Conservation (phyloP, 1,140 invertebrate species). For the Mesaphorura yosii region DNA sequence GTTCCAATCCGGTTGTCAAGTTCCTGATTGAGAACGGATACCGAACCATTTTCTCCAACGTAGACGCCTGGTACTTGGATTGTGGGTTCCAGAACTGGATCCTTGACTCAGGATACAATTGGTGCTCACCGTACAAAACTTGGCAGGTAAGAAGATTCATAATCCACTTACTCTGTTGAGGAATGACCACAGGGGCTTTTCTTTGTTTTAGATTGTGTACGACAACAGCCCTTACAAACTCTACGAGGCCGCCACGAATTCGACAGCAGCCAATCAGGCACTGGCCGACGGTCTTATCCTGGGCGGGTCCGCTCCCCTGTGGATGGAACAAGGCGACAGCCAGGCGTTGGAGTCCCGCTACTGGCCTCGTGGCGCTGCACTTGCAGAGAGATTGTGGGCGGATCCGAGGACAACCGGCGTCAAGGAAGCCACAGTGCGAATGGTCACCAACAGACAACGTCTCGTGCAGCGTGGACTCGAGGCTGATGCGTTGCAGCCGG, state of each 20-base stretch:
- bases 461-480: slow-evolving; percentile 30
- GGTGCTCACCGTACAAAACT: slow-evolving; percentile 76
- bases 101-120: slow-evolving; percentile 56
- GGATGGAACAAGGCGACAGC: slow-evolving; percentile 58
- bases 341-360: slow-evolving; percentile 27
- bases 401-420: slow-evolving; percentile 34
- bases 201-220: slow-evolving; percentile 48
- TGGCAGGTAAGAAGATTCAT: slow-evolving; percentile 52
- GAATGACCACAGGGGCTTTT: background rate
- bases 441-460: slow-evolving; percentile 41
- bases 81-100: slow-evolving; percentile 70
- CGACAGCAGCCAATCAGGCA: slow-evolving; percentile 45
- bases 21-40: slow-evolving; percentile 57
- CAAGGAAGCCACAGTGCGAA: slow-evolving; percentile 52
- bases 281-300: slow-evolving; percentile 39
- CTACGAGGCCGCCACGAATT: slow-evolving; percentile 55
- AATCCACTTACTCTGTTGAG: no score
- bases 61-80: slow-evolving; percentile 70
- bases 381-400: slow-evolving; percentile 36
- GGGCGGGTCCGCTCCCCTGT: slow-evolving; percentile 64
- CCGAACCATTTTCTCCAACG: slow-evolving; percentile 65
- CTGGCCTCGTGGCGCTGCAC: slow-evolving; percentile 32
- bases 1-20: no score
- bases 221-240: slow-evolving; percentile 56
- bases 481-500: slow-evolving; percentile 32